Evolutionary conservation across 2,888 invertebrate genomes (phyloP).

Genomic region (Brachynemurus nebulosus): DNA sequence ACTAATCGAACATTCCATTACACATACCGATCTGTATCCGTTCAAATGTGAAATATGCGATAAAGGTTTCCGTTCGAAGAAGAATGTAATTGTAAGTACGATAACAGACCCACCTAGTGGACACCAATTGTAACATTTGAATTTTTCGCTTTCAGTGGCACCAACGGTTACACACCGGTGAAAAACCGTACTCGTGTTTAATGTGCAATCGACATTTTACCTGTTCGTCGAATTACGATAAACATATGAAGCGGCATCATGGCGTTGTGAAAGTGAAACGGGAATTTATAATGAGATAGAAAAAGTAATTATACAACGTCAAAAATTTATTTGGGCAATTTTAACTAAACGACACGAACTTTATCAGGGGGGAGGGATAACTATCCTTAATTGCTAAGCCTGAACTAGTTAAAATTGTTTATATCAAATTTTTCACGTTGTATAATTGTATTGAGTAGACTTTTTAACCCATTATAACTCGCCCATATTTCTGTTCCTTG

Average conservation of each 20-base stretch:
- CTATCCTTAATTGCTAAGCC: no score
- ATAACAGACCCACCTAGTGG: neutral
- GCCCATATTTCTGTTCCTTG: no score
- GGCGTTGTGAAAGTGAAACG: neutral
- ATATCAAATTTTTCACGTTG: no score
- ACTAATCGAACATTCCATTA: neutral
- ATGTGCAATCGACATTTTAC: constrained; percentile 28
- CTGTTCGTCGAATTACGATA: neutral
- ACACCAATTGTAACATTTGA: neutral
- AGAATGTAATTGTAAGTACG: neutral
- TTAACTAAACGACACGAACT: no score
- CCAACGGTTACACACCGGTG: constrained; percentile 47
- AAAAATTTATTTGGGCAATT: no score
- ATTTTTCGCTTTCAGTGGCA: constrained; percentile 25
- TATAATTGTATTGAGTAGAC: no score
- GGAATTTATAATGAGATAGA: neutral
- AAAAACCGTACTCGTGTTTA: constrained; percentile 42
- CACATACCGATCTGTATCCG: neutral
- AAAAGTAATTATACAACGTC: no score
- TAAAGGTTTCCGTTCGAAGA: neutral
- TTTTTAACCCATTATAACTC: no score
- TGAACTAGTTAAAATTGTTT: no score
- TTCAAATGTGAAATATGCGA: constrained; percentile 1
- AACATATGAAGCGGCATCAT: neutral
- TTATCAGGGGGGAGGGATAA: no score